Base-by-base conservation (phyloP, 2,797 vertebrate genomes). In the Strix occidentalis region DNA sequence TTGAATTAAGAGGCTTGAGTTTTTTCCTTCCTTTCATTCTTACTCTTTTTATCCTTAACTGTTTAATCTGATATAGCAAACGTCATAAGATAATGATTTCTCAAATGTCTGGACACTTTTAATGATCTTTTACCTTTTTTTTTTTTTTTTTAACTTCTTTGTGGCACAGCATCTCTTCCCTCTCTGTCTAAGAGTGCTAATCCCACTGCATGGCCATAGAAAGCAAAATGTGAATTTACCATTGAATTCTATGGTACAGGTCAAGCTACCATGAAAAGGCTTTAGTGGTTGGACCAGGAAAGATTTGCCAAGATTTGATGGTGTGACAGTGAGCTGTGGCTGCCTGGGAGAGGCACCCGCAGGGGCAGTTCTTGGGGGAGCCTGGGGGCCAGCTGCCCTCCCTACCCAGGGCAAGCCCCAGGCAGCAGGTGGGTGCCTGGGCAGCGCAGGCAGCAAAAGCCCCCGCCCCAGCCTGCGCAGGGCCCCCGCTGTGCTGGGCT, bases 401-500 rank as follows among this genome's bases (percentile, higher is more conserved):
- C n/a, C 0, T 16, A 16, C 5, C 10, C 39, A 15, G 28, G 13
- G 10, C 37, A 19, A 57, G 6, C 7, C 43, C 26, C 0, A 0
- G 16, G 75, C 43, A 58, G 37, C 2, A 1, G 28, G 9, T 6
- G 43, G 56, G 53, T 29, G 9, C 0, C 0, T 35, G 74, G 69
- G 79, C 57, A n/a, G 21, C 1, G 8, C 33, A 23, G 64, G 69
- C 53, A 51, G 45, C 0, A 8, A 31, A 10, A 1, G 3, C 20
- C 37, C 17, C 21, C 4, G 11, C 28, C 6, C 10, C 53, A 9
- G 14, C 23, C 57, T 2, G 2, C 24, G n/a, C 50, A 19, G 66
- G 41, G 46, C 21, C 16, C 37, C 37, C 2, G 0, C 58, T 2
- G 5, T 37, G 61, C 75, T 0, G 0, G 20, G 11, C 64, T 65